Base-by-base conservation (phyloP, 2,888 invertebrate species). In the Rhingia campestris region DNA sequence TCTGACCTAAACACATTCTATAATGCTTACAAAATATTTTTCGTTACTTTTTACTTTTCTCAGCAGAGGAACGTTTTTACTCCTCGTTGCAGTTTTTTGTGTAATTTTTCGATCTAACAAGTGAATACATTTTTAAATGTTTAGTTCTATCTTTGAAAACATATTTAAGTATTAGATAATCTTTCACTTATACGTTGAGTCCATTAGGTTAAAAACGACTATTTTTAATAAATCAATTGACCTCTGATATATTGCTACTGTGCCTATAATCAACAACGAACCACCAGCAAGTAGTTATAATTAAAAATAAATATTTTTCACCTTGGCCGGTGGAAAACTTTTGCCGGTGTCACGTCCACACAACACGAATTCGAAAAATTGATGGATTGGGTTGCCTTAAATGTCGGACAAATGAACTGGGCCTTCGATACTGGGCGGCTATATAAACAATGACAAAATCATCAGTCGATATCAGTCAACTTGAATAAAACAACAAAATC, bases 271-370 rank as follows among this genome's bases (percentile, higher is more conserved):
- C 22, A 49, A 58, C 41, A 35, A 41, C 37, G 10, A 32, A 37
- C 10, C 6, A n/a, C 59, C 51, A 49, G 43, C 43, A 69, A 59
- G 63, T 64, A 64, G 45, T 80, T 70, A 74, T 82, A 73, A 84
- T 53, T 51, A 70, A 79, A 22, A 69, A 64, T 56, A 51, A 73
- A 69, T 63, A 39, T 33, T 12, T 32, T 61, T 33, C n/a, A 37
- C 43, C 64, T 63, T 70, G 63, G 5, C 33, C 9, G 12, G 9
- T 14, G 9, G n/a, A 9, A 56, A 37, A 54, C 49, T 33, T 47
- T 35, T 59, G 30, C 58, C 72, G 74, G 74, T 59, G 84, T 84
- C 84, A 84, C 84, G 84, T 84, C 72, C 84, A 47, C 54, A 58
- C 73, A 54, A 43, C 3, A 41, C 56, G 69, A 84, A 79, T 79